A percentile compares a stretch with the other conserved stretches of the same genome.
Evolutionary conservation across 1,140 invertebrate species (phyloP).

Genomic region (Trachymyrmex cornetzi): DNA sequence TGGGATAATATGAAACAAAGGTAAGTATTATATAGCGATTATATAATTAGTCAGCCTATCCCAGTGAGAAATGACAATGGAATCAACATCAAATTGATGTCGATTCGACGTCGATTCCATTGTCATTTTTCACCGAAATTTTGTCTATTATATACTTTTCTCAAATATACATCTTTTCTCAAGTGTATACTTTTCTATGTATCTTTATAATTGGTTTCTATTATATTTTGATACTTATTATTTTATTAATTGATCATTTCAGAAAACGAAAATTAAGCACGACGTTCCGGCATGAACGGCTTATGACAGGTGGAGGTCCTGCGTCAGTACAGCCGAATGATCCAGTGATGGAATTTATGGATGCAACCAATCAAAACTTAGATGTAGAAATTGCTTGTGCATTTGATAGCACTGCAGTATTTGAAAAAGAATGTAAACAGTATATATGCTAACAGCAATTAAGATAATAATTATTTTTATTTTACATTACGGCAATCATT

Average conservation of each 20-base stretch:
- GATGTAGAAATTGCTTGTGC: not conserved
- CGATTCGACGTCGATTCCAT: too few species aligned
- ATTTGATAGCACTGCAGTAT: not conserved
- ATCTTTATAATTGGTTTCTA: not conserved
- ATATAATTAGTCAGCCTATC: too few species aligned
- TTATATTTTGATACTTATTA: conserved; percentile 28
- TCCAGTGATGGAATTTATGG: not conserved
- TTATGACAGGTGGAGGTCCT: not conserved
- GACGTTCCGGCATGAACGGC: not conserved
- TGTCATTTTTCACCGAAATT: too few species aligned
- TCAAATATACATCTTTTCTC: too few species aligned
- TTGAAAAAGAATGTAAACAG: conserved; percentile 8
- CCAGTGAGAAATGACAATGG: too few species aligned
- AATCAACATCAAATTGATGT: too few species aligned
- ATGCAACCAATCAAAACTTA: conserved; percentile 10
- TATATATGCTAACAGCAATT: not conserved
- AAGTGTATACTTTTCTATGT: not conserved
- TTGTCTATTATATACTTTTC: not conserved
- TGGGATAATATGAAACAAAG: conserved; percentile 24
- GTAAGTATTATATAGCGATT: not conserved
- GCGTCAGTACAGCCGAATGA: not conserved
- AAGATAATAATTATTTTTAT: too few species aligned
- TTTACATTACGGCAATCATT: too few species aligned
- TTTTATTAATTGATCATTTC: conserved; percentile 19
- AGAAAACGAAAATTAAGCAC: conserved; percentile 1